Conservation (phyloP, 2,888 invertebrate genomes). For the Lamellibrachia satsuma region DNA sequence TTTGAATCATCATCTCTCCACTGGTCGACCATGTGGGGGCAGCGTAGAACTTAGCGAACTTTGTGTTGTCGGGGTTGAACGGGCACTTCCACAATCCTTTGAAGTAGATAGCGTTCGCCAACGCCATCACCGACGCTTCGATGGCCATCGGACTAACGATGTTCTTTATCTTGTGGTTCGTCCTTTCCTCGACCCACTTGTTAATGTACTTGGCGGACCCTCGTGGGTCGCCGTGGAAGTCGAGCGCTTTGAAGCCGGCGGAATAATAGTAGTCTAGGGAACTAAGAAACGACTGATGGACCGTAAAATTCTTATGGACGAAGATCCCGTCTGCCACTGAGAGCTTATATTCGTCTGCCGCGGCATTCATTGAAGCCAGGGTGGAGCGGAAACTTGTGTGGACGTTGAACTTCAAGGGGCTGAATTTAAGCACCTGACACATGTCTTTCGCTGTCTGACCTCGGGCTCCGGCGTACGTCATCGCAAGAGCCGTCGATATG, state of each 20-base stretch:
- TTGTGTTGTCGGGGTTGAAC: slow-evolving; percentile 43
- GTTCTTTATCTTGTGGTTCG: background rate
- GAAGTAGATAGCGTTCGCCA: slow-evolving; percentile 41
- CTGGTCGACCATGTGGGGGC: slow-evolving; percentile 38
- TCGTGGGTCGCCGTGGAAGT: background rate
- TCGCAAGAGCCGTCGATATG: too few relatives aligned
- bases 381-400: background rate
- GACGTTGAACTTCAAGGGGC: background rate
- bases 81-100: slow-evolving; percentile 39
- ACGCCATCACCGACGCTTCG: slow-evolving; percentile 29
- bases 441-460: background rate
- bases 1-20: slow-evolving; percentile 75
- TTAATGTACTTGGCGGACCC: background rate
- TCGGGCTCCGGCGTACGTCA: background rate
- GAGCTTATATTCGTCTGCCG: background rate
- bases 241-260: background rate
- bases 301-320: background rate
- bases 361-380: background rate
- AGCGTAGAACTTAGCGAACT: slow-evolving; percentile 36
- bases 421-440: background rate
- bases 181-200: background rate
- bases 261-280: background rate
- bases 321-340: background rate
- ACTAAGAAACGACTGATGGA: background rate
- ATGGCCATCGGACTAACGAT: too few relatives aligned